Percentiles rank a stretch among this genome's conserved stretches.
Evolutionary conservation across 2,888 invertebrate species (phyloP).

Genomic region (Chymomyza amoena): DNA sequence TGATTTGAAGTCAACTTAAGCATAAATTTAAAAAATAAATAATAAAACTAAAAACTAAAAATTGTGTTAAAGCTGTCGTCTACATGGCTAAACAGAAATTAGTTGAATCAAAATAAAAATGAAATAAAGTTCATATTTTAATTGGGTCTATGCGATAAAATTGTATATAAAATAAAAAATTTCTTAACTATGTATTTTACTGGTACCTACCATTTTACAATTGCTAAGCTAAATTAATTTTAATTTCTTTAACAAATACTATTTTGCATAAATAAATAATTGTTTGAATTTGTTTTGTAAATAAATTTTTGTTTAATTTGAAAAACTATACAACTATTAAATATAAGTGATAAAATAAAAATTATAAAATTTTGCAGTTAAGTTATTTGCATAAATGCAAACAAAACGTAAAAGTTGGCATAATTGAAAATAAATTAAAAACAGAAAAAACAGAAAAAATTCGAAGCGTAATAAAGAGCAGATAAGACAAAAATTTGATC

Average conservation of each 20-base stretch:
- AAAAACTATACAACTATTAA: slow-evolving; percentile 29
- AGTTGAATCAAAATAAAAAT: not conserved
- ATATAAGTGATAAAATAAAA: slow-evolving; percentile 21
- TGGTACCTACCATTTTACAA: not conserved
- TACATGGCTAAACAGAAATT: not conserved
- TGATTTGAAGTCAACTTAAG: slow-evolving; percentile 52
- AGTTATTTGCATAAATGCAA: slow-evolving; percentile 46
- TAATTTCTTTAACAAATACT: not conserved
- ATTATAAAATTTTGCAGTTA: not conserved
- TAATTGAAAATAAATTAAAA: not conserved
- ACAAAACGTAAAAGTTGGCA: slow-evolving; percentile 11
- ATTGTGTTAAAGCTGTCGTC: not conserved
- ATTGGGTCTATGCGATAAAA: slow-evolving; percentile 9
- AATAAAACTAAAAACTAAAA: not conserved
- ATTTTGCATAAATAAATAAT: not conserved
- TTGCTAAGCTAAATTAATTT: slow-evolving; percentile 8
- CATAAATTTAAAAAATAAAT: slow-evolving; percentile 25
- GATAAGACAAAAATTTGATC: not conserved
- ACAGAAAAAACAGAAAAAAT: not conserved
- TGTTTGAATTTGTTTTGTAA: slow-evolving; percentile 31
- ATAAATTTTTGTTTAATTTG: slow-evolving; percentile 36
- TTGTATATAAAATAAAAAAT: not conserved
- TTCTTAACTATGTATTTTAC: not conserved
- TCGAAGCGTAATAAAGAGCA: not conserved
- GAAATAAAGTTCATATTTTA: not conserved